These are phyloP conservation scores for Acestrorhynchus altus DNA, from an alignment of 2,797 vertebrate genomes.

Conservation along the genomic window DNA sequence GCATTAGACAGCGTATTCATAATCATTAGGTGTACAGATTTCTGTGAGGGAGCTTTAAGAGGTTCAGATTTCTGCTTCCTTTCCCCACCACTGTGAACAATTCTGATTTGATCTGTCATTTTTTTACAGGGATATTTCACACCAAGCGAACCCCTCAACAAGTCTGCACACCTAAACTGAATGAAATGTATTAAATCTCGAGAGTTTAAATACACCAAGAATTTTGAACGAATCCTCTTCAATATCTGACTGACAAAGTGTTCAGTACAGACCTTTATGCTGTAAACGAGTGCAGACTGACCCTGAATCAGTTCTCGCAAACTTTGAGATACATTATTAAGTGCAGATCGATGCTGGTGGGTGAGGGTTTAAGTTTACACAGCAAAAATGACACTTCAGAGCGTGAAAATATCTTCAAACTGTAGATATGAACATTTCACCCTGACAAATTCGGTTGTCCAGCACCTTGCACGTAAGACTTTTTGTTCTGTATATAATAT, in stretches of 20 bases:
- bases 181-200: too few species aligned
- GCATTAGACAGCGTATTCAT: too few species aligned
- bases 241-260: neutral
- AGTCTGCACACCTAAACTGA: too few species aligned
- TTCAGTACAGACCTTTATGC: neutral
- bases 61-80: too few species aligned
- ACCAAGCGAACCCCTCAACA: too few species aligned
- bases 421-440: neutral
- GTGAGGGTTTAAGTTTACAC: neutral
- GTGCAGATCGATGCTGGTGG: neutral
- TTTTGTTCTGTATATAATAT: neutral
- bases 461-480: neutral
- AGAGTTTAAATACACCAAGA: too few species aligned
- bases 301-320: neutral
- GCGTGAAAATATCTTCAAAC: neutral
- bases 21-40: too few species aligned
- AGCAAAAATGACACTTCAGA: neutral
- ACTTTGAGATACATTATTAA: neutral
- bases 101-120: too few species aligned
- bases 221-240: too few species aligned
- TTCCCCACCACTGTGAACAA: too few species aligned
- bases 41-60: too few species aligned
- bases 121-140: too few species aligned
- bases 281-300: neutral
- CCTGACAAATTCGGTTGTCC: neutral